Evolutionary conservation across 2,797 vertebrate genomes (phyloP), one percentile per base, ranked within the genome.

Genomic region (Hybognathus amarus): DNA sequence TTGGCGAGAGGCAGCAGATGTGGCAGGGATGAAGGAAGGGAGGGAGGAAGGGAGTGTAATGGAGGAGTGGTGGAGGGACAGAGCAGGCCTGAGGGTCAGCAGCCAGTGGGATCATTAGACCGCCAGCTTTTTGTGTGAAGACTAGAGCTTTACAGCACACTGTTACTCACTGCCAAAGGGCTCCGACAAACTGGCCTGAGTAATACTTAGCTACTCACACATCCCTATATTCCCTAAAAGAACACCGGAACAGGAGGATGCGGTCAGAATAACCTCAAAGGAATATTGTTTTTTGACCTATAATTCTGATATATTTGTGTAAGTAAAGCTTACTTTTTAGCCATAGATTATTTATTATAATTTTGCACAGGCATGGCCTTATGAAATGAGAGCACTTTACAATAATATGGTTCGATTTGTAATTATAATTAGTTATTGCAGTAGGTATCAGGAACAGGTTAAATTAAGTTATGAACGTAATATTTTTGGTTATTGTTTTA

Each of bases 111-210:
- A 85, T 88, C 87, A 89, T 88, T 87, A 86, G 83, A 86, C 63
- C 90, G 87, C 89, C 91, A 89, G 92, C 93, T 90, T 94, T 92
- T 92, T 86, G 77, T 86, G 71, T 84, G 80, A 85, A 86, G 86
- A 84, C 85, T 85, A 47, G 75, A 69, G 78, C 75, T 81, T 83
- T 81, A 81, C 78, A 85, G 77, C 66, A 63, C 59, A 77, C 79
- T 79, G 82, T 83, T 81, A 86, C 78, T 85, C 50, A 74, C 77
- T 59, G 74, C 77, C 85, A 86, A 78, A 85, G 79, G 95, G 94
- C 94, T 96, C 96, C 95, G 95, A 94, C 95, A 95, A 94, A 94
- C 93, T 93, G 79, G 94, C 94, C 17, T 2, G 59, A 77, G 73
- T 73, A 79, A 30, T 7, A 30, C 33, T 82, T 40, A 71, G 83